phyloP scores from a whole-genome alignment of 2,113 vertebrate species.

The Microcebus lehilahytsara region DNA sequence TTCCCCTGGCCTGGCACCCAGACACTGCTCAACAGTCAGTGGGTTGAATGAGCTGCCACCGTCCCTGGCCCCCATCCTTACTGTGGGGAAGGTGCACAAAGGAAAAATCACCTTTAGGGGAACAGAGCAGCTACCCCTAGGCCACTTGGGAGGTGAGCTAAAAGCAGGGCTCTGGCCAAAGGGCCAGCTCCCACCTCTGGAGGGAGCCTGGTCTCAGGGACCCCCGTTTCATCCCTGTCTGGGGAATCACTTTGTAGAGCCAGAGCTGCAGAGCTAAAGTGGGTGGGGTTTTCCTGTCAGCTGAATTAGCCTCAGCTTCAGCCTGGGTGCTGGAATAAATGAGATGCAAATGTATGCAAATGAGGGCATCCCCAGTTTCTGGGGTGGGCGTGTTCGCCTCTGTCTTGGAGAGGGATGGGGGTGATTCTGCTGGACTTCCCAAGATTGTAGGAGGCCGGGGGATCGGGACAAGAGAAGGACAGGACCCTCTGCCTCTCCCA shows the following conservation, averaged over 20 bases:
- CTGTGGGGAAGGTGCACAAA: rapidly evolving
- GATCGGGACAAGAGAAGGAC: background rate
- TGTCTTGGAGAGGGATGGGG: background rate
- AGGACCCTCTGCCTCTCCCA: background rate
- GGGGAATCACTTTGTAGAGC: background rate
- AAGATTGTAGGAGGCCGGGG: background rate
- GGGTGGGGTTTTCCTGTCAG: background rate
- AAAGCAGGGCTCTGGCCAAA: background rate
- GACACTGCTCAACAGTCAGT: background rate
- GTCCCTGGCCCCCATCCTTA: too few species aligned
- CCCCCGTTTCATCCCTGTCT: background rate
- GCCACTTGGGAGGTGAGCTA: background rate
- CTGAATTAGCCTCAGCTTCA: constrained; percentile 40
- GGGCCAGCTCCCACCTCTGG: background rate
- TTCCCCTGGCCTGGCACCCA: background rate
- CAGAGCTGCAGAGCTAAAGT: background rate
- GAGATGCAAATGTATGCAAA: constrained; percentile 72
- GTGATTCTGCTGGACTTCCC: constrained; percentile 34
- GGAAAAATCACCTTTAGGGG: background rate
- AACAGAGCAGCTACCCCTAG: background rate
- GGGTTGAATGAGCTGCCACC: background rate
- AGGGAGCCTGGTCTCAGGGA: background rate
- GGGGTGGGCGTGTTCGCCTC: constrained; percentile 29
- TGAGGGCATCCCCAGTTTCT: constrained; percentile 72
- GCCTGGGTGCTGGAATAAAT: constrained; percentile 55